phyloP scores from a whole-genome alignment of 2,888 invertebrate species.

The Thecocarcelia acutangulata region DNA sequence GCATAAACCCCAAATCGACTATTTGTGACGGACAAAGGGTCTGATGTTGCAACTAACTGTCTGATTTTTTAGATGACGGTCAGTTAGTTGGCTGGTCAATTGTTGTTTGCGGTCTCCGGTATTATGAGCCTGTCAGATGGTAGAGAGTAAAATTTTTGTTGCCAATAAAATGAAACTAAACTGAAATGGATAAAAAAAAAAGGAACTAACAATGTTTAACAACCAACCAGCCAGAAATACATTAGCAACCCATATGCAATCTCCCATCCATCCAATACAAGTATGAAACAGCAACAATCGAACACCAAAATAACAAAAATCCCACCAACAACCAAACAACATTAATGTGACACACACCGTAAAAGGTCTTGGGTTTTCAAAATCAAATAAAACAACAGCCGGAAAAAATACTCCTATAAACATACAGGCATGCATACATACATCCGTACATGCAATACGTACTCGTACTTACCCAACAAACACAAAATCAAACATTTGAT shows the following conservation, averaged over 20 bases:
- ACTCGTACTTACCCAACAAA: too few relatives aligned
- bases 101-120: constrained; percentile 37
- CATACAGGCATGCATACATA: too few relatives aligned
- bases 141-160: constrained; percentile 16
- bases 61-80: constrained; percentile 12
- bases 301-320: neutral
- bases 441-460: too few relatives aligned
- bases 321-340: constrained; percentile 32
- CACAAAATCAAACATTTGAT: too few relatives aligned
- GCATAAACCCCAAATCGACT: constrained; percentile 45
- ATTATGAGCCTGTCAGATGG: constrained; percentile 59
- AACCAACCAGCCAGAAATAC: constrained; percentile 27
- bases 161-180: neutral
- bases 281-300: neutral
- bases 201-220: neutral
- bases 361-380: constrained; percentile 36
- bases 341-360: constrained; percentile 32
- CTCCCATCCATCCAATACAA: constrained; percentile 19
- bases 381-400: constrained; percentile 14
- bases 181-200: neutral
- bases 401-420: neutral
- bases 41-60: constrained; percentile 2
- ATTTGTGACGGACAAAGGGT: constrained; percentile 35
- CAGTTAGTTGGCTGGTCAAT: constrained; percentile 13
- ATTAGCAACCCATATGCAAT: constrained; percentile 35